A percentile compares a stretch with the other conserved stretches of the same genome.
phyloP scores from a whole-genome alignment of 2,797 vertebrate genomes.

The Pseudomugil gertrudae region DNA sequence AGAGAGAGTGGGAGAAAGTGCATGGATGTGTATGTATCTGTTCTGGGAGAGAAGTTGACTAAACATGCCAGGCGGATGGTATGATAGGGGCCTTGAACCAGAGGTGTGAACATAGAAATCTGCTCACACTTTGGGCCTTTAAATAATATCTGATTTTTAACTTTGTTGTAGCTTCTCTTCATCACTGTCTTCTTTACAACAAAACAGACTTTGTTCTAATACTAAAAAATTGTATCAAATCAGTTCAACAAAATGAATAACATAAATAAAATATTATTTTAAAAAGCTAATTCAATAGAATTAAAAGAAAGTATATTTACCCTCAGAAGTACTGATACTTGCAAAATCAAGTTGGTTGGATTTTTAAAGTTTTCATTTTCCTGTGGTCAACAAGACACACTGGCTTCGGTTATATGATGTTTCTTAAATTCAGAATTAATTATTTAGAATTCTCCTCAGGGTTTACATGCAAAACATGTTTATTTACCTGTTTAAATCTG shows the following conservation, averaged over 20 bases:
- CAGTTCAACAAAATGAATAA: background rate
- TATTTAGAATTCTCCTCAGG: no score
- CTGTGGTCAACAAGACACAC: background rate
- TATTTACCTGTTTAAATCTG: no score
- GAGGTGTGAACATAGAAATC: slow-evolving; percentile 65
- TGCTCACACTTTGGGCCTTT: slow-evolving; percentile 30
- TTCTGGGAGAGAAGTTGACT: slow-evolving; percentile 23
- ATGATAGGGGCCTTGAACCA: slow-evolving; percentile 59
- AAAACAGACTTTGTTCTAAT: background rate
- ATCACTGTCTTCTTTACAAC: background rate
- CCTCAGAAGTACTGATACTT: background rate
- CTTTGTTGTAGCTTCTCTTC: background rate
- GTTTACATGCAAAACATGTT: no score
- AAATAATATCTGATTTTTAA: slow-evolving; percentile 21
- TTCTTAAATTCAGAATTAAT: no score
- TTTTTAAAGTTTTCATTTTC: background rate
- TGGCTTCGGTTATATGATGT: no score
- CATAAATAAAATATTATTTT: background rate
- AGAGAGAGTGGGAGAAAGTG: slow-evolving; percentile 10
- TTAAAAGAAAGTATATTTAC: background rate
- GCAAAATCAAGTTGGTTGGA: background rate
- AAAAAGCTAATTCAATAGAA: background rate
- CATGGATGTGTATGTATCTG: slow-evolving; percentile 22
- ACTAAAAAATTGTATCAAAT: slow-evolving; percentile 7
- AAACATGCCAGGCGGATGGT: slow-evolving; percentile 33